A percentile compares a stretch with the other conserved stretches of the same genome.
phyloP scores from a whole-genome alignment of 2,888 invertebrate genomes.

The Amblyjoppa fuscipennis region DNA sequence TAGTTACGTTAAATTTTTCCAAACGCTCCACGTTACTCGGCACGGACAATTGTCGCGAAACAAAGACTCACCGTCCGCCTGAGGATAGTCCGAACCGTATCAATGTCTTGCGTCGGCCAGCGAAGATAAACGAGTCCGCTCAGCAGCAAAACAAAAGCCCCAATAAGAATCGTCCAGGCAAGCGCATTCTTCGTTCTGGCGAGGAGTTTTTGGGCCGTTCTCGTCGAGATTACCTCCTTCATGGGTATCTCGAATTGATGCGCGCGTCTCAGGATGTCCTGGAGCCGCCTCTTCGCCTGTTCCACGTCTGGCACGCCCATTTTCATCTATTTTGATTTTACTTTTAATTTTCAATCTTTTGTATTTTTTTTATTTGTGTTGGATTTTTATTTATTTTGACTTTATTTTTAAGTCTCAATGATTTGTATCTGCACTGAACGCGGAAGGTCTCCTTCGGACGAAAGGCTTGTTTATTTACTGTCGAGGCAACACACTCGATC shows the following conservation, averaged over 20 bases:
- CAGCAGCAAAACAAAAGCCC: slow-evolving; percentile 76
- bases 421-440: background rate
- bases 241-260: slow-evolving; percentile 79
- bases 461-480: background rate
- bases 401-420: background rate
- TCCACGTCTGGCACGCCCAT: slow-evolving; percentile 80
- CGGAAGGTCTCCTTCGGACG: background rate
- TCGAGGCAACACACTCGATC: background rate
- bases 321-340: slow-evolving; percentile 63
- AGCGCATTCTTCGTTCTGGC: slow-evolving; percentile 78
- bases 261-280: slow-evolving; percentile 79
- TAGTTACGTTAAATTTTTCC: background rate
- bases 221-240: slow-evolving; percentile 78
- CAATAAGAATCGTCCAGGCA: slow-evolving; percentile 78
- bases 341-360: background rate
- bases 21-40: background rate
- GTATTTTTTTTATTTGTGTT: background rate
- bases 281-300: slow-evolving; percentile 79
- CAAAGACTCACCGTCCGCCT: slow-evolving; percentile 79
- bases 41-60: background rate
- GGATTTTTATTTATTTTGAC: slow-evolving; percentile 70
- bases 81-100: slow-evolving; percentile 81
- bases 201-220: slow-evolving; percentile 79
- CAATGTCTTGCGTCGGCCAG: slow-evolving; percentile 82
- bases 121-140: slow-evolving; percentile 78